phyloP scores from a whole-genome alignment of 2,113 vertebrate genomes.

The Corythaixoides concolor region DNA sequence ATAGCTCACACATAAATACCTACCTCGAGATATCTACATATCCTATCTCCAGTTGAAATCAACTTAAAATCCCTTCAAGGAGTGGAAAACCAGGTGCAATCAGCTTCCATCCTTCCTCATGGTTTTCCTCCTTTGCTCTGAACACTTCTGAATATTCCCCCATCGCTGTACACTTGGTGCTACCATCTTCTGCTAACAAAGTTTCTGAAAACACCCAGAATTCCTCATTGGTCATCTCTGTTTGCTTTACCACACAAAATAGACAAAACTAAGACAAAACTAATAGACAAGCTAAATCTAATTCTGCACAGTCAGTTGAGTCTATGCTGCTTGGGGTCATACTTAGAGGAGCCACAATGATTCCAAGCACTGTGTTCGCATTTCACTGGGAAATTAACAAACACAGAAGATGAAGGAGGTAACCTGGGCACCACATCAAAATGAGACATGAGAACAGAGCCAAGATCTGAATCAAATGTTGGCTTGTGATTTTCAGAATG shows the following conservation, averaged over 20 bases:
- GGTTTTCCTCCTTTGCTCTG: neutral
- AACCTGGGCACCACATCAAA: slow-evolving; percentile 45
- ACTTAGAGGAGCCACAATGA: neutral
- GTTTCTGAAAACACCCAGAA: neutral
- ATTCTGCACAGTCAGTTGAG: neutral
- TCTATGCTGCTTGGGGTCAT: neutral
- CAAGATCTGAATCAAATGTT: slow-evolving; percentile 49
- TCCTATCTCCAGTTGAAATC: neutral
- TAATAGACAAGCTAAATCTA: neutral
- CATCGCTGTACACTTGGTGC: neutral
- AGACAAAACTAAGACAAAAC: neutral
- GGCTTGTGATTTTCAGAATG: neutral
- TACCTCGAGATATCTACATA: neutral
- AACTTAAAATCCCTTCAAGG: neutral
- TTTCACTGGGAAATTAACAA: slow-evolving; percentile 30
- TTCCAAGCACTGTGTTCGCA: neutral
- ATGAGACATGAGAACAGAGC: slow-evolving; percentile 3
- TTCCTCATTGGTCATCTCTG: neutral
- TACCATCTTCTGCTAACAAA: neutral
- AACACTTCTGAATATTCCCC: neutral
- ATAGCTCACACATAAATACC: neutral
- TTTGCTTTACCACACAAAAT: neutral
- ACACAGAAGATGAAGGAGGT: slow-evolving; percentile 31
- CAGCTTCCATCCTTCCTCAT: neutral
- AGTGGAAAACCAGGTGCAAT: neutral